A percentile compares a stretch with the other conserved stretches of the same genome.
Evolutionary conservation across 2,113 vertebrate genomes (phyloP).

Genomic region (Chaetura pelagica): DNA sequence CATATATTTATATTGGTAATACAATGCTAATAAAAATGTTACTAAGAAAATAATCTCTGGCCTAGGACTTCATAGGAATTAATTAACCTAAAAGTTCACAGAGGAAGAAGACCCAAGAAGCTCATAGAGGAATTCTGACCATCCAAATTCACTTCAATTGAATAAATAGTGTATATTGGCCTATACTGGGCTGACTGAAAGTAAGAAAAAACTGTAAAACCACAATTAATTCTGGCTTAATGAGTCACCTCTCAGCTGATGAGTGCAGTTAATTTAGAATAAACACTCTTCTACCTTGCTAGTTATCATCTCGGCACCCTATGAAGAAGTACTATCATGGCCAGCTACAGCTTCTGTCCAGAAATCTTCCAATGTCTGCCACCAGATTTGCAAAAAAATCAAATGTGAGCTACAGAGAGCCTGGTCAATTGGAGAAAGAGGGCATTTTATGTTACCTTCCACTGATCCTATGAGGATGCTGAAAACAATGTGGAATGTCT

Average conservation of each 20-base stretch:
- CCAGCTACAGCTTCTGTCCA: background rate
- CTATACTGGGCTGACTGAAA: background rate
- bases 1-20: background rate
- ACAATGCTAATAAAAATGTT: background rate
- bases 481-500: background rate
- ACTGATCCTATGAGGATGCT: background rate
- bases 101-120: background rate
- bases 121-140: background rate
- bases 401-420: background rate
- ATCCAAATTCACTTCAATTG: background rate
- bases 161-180: background rate
- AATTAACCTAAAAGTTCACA: background rate
- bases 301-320: background rate
- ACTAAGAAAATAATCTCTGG: background rate
- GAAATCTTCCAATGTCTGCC: background rate
- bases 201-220: background rate
- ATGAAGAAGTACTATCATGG: background rate
- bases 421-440: background rate
- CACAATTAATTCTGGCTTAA: background rate
- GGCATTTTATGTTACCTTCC: background rate
- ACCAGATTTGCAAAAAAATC: background rate
- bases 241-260: background rate
- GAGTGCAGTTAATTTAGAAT: background rate
- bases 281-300: background rate
- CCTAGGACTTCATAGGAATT: background rate